Evolutionary conservation across 2,797 vertebrate genomes (phyloP), one percentile per base, ranked within the genome.

Genomic region (Naso thynnoides): DNA sequence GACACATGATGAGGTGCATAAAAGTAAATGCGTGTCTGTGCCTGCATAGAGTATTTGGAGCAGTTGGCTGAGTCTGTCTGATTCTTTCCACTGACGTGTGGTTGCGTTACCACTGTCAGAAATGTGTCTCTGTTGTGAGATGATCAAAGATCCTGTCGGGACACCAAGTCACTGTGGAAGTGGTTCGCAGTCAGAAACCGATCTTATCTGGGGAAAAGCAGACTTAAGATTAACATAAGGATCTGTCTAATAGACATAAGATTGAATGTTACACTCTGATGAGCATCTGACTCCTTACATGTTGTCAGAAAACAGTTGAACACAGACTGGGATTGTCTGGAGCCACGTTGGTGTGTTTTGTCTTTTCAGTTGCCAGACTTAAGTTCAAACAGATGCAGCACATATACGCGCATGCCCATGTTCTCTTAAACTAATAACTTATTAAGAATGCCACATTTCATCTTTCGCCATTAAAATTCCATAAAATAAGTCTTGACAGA

Each of bases 21-120:
- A 82, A 72, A 74, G 63, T 79, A 9, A 72, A 85, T 70, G 85
- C 89, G 88, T 84, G 87, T 89, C 86, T 86, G 70, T 83, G 78
- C 86, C 83, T 88, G 90, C 83, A 83, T 76, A 60, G 42, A 80
- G 75, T 86, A 60, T 85, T 82, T 85, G 14, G 14, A 86, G 84
- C 81, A 82, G 83, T 82, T 81, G 80, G 42, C 67, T 42, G 81
- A 79, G 69, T 77, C 73, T 54, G 63, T 83, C 57, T 61, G 56
- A 52, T 68, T 65, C 65, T 70, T 56, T 50, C 52, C 38, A 62
- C 60, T 53, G 56, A 80, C 83, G 50, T 73, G 69, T 68, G 79
- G 73, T 84, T 77, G 75, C 58, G 74, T 81, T 80, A 73, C 73
- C 36, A 26, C 82, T 67, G 73, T 90, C 88, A 83, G 82, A 87